Percentiles rank a stretch among this genome's conserved stretches.
Evolutionary conservation across 2,888 invertebrate species (phyloP).

Genomic region (Leucophenga montana): DNA sequence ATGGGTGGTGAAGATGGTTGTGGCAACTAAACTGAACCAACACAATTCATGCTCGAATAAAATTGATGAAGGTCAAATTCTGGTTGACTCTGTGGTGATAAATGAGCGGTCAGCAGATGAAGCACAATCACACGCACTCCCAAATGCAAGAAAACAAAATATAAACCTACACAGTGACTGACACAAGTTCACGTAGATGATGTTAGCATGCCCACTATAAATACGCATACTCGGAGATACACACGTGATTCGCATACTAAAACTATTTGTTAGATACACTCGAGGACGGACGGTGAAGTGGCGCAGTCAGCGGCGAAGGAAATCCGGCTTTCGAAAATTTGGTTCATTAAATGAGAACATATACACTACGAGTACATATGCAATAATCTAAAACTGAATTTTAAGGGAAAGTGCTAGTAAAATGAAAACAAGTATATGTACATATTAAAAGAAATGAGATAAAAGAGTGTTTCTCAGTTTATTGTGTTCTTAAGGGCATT

Average conservation of each 20-base stretch:
- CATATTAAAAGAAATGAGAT: too few relatives aligned
- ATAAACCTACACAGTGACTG: conserved; percentile 17
- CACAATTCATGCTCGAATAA: conserved; percentile 57
- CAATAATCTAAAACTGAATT: too few relatives aligned
- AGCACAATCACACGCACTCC: conserved; percentile 17
- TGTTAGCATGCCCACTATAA: conserved; percentile 42
- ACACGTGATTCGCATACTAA: conserved; percentile 51
- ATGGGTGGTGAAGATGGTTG: neutral
- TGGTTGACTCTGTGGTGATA: conserved; percentile 61
- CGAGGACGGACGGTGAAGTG: conserved; percentile 17
- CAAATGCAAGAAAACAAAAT: neutral
- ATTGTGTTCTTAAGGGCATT: too few relatives aligned
- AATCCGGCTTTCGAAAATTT: too few relatives aligned
- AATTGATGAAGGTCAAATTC: conserved; percentile 61
- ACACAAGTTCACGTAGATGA: conserved; percentile 30
- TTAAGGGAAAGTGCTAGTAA: too few relatives aligned
- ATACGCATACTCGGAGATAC: conserved; percentile 55
- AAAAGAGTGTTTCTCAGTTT: too few relatives aligned
- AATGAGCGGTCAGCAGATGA: conserved; percentile 57
- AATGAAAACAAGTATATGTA: too few relatives aligned
- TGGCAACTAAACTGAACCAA: conserved; percentile 40
- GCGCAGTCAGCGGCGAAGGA: conserved; percentile 29
- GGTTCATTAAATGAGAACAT: too few relatives aligned
- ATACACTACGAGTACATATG: too few relatives aligned
- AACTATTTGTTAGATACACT: conserved; percentile 29